Base-by-base conservation (phyloP, 2,113 vertebrate species). In the Scophthalmus maximus region DNA sequence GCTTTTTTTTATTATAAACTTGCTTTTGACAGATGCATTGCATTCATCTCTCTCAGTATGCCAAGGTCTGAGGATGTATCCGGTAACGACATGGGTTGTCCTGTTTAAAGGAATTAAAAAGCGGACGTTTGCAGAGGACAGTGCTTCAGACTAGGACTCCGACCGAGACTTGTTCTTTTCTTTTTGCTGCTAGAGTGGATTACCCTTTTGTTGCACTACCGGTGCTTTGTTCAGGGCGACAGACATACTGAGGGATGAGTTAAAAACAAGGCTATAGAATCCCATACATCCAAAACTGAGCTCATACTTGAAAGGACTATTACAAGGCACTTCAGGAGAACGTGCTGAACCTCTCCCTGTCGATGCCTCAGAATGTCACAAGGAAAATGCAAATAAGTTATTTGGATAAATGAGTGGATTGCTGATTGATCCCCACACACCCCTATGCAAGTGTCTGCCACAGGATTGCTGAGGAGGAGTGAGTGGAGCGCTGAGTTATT, bases 401-500 rank as follows among this genome's bases (percentile, higher is more conserved):
- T 52, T 68, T 23, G 63, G 60, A 68, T 79, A 57, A 86, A 83
- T 72, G 61, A 76, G 42, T 52, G 10, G 68, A 71, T 71, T 73
- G 68, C 56, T 1, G 32, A 78, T 62, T 71, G 77, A 63, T 87
- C 56, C 52, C 36, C 30, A 64, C 47, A 70, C 51, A 32, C 30
- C 42, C 70, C 65, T 73, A 72, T 77, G 63, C 72, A 73, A 68
- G 79, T 51, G 42, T 76, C 56, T 72, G 69, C 72, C 50, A 69
- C 73, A 58, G 89, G 88, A 91, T 85, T 89, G 85, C 86, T 79
- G 75, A 82, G 87, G 79, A 87, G 87, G 73, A 86, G 78, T 83
- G 86, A 90, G 85, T 73, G 87, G 90, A 92, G 87, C 92, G 3
- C 87, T 81, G 88, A 89, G 78, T 85, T 81, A 75, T 80, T 90